Evolutionary conservation across 2,113 vertebrate genomes (phyloP), one percentile per base, ranked within the genome.

Genomic region (Colossoma macropomum): DNA sequence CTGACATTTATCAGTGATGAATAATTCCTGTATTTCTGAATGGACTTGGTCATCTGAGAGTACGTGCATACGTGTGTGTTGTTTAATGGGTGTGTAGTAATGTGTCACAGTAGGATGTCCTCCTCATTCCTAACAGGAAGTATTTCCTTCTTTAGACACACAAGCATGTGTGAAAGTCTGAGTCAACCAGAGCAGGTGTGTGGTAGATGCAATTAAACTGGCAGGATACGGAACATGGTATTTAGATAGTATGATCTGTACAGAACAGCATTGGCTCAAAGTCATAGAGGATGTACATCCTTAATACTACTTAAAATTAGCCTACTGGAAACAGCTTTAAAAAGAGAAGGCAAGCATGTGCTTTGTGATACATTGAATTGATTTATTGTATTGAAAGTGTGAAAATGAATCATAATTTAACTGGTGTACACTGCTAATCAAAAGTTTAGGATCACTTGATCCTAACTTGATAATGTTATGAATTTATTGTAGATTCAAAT

Each of bases 211-310:
- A 45, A 32, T 41, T 70, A 32, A 66, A n/a, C 5, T 34, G 32
- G 8, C 16, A 69, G 66, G 19, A 69, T 17, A 38, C 41, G 19
- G 19, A 38, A 38, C 25, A 23, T n/a, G 10, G 66, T 21, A 23
- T 12, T 38, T 2, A 41, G 59, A 25, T 62, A 62, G 4, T 1
- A 62, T n/a, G 56, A 25, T 3, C 56, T 25, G 23, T 25, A n/a
- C 23, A 60, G 56, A 1, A 11, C 56, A 34, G 28, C 16, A 8
- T 56, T 69, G 65, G 62, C 66, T 70, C 48, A 28, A 34, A 79
- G n/a, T 79, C 65, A 79, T 34, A n/a, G 13, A 52, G 65, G 77
- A 79, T 59, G 77, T 79, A 69, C 70, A 19, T n/a, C 8, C 54
- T 28, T 63, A 25, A 21, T 21, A 50, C 27, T 27, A 45, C 23